A percentile compares a stretch with the other conserved stretches of the same genome.
These are phyloP conservation scores for Nasonia oneida DNA, from an alignment of 2,888 invertebrate genomes.

Conservation along the genomic window DNA sequence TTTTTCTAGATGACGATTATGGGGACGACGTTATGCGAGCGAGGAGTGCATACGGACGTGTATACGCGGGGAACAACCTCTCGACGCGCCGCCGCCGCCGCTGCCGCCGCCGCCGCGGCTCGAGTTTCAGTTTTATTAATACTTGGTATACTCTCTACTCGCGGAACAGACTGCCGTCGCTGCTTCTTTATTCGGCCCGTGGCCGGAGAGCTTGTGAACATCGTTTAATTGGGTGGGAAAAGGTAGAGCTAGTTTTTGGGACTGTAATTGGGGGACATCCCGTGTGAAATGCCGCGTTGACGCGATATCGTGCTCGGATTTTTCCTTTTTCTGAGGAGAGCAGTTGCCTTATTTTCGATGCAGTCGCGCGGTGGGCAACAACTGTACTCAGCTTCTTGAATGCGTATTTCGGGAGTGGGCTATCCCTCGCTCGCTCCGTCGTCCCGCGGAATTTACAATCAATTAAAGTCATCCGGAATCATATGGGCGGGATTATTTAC, in stretches of 20 bases:
- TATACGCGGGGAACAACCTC: constrained; percentile 16
- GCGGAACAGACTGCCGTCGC: background rate
- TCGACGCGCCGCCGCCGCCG: background rate
- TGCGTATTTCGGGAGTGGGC: background rate
- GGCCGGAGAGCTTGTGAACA: background rate
- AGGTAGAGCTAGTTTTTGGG: background rate
- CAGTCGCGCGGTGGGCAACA: background rate
- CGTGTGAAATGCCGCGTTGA: background rate
- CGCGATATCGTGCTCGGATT: background rate
- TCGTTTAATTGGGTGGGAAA: constrained; percentile 43
- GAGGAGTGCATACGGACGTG: background rate
- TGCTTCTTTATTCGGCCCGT: constrained; percentile 32
- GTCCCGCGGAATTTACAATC: background rate
- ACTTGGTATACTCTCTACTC: constrained; percentile 47
- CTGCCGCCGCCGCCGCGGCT: constrained; percentile 3
- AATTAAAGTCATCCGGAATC: background rate
- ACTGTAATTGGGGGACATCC: background rate
- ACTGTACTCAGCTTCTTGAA: background rate
- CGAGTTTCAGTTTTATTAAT: constrained; percentile 62
- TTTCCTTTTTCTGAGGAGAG: background rate
- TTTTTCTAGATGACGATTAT: constrained; percentile 44
- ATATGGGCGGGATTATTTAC: background rate
- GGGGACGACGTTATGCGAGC: constrained; percentile 6
- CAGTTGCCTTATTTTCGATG: background rate
- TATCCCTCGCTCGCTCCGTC: background rate